Evolutionary conservation across 2,888 invertebrate genomes (phyloP).

Genomic region (Ochropacha duplaris): DNA sequence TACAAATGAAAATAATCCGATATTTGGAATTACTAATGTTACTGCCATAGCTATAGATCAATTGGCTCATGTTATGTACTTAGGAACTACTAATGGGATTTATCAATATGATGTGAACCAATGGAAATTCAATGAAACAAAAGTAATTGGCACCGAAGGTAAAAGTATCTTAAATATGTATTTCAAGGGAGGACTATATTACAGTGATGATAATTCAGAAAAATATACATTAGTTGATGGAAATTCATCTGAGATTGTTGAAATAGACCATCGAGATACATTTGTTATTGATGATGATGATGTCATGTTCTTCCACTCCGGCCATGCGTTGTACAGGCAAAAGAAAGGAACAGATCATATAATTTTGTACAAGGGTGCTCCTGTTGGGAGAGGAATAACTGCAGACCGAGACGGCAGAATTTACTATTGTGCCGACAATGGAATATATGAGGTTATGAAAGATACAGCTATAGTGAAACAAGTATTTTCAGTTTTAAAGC

Average conservation of each 20-base stretch:
- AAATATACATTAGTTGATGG: neutral
- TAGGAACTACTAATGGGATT: neutral
- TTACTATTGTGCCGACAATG: neutral
- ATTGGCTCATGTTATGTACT: neutral
- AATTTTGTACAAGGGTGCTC: neutral
- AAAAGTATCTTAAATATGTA: neutral
- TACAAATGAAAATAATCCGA: neutral
- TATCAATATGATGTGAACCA: neutral
- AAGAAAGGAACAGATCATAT: neutral
- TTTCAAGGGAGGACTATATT: neutral
- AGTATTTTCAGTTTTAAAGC: neutral
- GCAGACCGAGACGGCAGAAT: neutral
- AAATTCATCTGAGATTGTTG: neutral
- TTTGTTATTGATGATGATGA: neutral
- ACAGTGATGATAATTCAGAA: neutral
- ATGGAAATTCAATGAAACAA: neutral
- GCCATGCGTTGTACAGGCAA: neutral
- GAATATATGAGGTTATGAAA: neutral
- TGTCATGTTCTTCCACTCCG: neutral
- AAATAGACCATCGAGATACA: neutral
- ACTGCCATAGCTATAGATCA: neutral
- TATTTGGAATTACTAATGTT: neutral
- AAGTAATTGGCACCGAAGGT: neutral
- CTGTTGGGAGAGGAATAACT: neutral
- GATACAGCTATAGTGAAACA: neutral